phyloP scores from a whole-genome alignment of 2,888 invertebrate genomes.

The Ormyrus pomaceus region DNA sequence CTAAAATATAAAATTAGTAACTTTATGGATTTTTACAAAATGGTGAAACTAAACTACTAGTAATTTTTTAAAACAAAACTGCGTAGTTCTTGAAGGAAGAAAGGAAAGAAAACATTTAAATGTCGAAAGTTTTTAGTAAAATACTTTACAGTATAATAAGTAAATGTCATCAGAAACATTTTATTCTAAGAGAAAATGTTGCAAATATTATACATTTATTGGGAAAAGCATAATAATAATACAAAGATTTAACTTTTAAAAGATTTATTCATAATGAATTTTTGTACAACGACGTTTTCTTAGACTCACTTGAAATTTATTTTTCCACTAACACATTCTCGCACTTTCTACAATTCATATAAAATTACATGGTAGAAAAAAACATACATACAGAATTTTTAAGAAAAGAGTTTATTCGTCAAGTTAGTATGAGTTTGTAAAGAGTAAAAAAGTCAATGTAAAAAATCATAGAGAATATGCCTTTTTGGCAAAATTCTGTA shows the following conservation, averaged over 20 bases:
- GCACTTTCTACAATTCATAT: conserved; percentile 59
- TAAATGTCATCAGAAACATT: no score
- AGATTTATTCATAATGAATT: conserved; percentile 65
- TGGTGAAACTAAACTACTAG: no score
- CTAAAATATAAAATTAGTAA: no score
- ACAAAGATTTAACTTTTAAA: conserved; percentile 61
- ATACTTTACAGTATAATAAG: no score
- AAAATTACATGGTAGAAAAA: conserved; percentile 57
- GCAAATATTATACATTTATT: no score
- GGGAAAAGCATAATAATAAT: neutral
- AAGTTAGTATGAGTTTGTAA: conserved; percentile 11
- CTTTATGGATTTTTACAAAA: no score
- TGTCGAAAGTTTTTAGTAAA: no score
- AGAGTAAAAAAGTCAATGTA: conserved; percentile 18
- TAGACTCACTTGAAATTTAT: conserved; percentile 43
- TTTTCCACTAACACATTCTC: conserved; percentile 45
- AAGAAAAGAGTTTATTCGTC: conserved; percentile 11
- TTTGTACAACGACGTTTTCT: conserved; percentile 66
- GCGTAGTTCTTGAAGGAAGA: no score
- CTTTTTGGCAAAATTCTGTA: neutral
- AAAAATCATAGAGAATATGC: conserved; percentile 26
- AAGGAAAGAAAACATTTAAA: no score
- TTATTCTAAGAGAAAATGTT: no score
- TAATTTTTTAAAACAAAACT: no score
- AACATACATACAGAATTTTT: conserved; percentile 39